These are phyloP conservation scores for Brachyhypopomus occidentalis DNA, from an alignment of 2,113 vertebrate species.

Conservation along the genomic window DNA sequence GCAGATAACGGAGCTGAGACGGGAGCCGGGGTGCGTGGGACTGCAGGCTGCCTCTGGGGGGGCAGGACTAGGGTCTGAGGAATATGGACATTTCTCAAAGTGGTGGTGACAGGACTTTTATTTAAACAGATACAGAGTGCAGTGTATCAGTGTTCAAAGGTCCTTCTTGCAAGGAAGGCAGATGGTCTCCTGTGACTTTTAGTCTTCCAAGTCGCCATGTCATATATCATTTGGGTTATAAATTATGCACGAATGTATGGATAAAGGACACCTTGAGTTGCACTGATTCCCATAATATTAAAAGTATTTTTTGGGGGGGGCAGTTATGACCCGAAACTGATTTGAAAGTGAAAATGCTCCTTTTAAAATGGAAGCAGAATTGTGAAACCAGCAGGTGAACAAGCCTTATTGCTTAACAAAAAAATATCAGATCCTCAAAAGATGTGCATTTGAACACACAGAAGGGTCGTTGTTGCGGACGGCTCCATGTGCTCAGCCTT, in stretches of 20 bases:
- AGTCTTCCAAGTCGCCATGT: background rate
- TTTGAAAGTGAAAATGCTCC: background rate
- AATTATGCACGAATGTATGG: background rate
- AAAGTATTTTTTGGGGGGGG: background rate
- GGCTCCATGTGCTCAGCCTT: background rate
- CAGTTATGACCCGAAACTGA: too few species aligned
- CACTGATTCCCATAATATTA: background rate
- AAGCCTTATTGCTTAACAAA: background rate
- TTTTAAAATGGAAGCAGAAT: background rate
- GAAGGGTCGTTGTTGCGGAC: too few species aligned
- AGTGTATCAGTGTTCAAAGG: background rate
- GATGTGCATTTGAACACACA: background rate
- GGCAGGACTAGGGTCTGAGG: background rate
- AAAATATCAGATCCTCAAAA: background rate
- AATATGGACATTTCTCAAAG: too few species aligned
- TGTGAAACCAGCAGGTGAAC: background rate
- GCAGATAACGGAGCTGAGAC: constrained; percentile 10
- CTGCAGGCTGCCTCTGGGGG: background rate
- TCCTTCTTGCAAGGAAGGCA: background rate
- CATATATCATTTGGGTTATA: background rate
- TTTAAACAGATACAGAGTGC: too few species aligned
- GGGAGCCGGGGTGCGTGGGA: background rate
- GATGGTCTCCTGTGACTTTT: too few species aligned
- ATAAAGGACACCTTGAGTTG: background rate
- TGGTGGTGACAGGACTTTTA: too few species aligned